Percentiles rank a stretch among this genome's conserved stretches.
These are phyloP conservation scores for Lamproptera curius DNA, from an alignment of 2,888 invertebrate species.

Conservation along the genomic window DNA sequence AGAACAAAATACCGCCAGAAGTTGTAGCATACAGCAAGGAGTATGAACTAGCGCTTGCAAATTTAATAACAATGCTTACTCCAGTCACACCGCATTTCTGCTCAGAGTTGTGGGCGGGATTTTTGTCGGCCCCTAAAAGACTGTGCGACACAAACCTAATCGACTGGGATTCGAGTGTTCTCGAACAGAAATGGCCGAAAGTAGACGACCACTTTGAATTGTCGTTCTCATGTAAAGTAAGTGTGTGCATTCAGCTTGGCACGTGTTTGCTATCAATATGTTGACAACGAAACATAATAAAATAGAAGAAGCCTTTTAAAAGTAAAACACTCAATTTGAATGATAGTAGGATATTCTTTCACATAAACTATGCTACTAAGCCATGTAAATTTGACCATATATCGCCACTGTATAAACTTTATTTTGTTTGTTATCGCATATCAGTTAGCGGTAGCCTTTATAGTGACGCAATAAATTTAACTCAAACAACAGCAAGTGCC, in stretches of 20 bases:
- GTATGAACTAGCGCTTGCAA: slow-evolving; percentile 88
- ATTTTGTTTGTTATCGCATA: too few relatives aligned
- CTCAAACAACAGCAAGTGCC: too few relatives aligned
- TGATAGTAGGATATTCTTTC: too few relatives aligned
- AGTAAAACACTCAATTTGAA: too few relatives aligned
- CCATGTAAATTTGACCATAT: too few relatives aligned
- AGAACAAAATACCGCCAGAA: slow-evolving; percentile 80
- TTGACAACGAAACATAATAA: too few relatives aligned
- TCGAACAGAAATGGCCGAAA: slow-evolving; percentile 88
- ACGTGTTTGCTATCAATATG: too few relatives aligned
- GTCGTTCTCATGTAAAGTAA: slow-evolving; percentile 81
- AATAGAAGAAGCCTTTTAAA: too few relatives aligned
- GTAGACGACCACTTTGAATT: slow-evolving; percentile 84
- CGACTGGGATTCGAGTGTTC: slow-evolving; percentile 82
- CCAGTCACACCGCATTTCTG: slow-evolving; percentile 95
- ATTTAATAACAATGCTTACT: slow-evolving; percentile 89
- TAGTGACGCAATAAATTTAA: too few relatives aligned
- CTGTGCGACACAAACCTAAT: slow-evolving; percentile 72
- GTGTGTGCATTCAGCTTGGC: background rate
- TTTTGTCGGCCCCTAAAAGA: slow-evolving; percentile 81
- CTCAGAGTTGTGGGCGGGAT: slow-evolving; percentile 93
- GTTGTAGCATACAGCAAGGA: slow-evolving; percentile 81
- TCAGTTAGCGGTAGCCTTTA: too few relatives aligned
- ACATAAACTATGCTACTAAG: too few relatives aligned
- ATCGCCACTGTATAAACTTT: too few relatives aligned